phyloP scores from a whole-genome alignment of 2,888 invertebrate genomes.

The Homarus gammarus region DNA sequence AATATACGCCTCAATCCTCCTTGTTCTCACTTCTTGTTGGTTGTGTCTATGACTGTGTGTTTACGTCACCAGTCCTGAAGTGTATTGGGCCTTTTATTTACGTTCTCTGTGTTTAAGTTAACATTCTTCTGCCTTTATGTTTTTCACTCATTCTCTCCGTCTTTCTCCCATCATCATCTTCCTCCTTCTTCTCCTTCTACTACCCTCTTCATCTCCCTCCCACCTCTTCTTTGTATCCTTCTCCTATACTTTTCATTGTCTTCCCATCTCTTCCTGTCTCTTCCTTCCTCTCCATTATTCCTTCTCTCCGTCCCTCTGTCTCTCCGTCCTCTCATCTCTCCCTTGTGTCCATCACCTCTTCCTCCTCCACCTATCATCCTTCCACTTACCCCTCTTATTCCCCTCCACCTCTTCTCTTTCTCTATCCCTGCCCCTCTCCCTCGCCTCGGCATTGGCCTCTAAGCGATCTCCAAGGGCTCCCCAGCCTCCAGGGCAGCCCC shows the following conservation, averaged over 20 bases:
- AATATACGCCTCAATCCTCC: no score
- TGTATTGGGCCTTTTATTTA: no score
- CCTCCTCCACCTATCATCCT: not conserved
- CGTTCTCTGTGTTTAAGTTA: no score
- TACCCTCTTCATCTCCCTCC: not conserved
- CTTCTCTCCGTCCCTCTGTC: conserved; percentile 1
- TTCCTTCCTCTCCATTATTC: conserved; percentile 15
- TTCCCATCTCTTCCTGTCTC: not conserved
- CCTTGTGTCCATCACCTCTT: not conserved
- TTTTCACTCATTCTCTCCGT: no score
- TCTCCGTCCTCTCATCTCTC: not conserved
- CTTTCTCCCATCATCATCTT: not conserved
- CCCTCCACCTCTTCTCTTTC: not conserved
- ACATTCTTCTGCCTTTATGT: not conserved
- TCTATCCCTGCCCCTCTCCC: not conserved
- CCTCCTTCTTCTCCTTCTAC: no score
- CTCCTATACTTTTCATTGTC: not conserved
- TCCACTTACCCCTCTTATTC: not conserved
- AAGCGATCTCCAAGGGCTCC: not conserved
- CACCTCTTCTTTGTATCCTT: not conserved
- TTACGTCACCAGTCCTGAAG: no score
- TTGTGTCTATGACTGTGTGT: no score
- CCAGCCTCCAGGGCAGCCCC: not conserved
- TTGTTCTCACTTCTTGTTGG: no score
- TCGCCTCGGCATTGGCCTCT: not conserved